Evolutionary conservation across 2,113 vertebrate genomes (phyloP).

Genomic region (Pseudorectes ferrugineus): DNA sequence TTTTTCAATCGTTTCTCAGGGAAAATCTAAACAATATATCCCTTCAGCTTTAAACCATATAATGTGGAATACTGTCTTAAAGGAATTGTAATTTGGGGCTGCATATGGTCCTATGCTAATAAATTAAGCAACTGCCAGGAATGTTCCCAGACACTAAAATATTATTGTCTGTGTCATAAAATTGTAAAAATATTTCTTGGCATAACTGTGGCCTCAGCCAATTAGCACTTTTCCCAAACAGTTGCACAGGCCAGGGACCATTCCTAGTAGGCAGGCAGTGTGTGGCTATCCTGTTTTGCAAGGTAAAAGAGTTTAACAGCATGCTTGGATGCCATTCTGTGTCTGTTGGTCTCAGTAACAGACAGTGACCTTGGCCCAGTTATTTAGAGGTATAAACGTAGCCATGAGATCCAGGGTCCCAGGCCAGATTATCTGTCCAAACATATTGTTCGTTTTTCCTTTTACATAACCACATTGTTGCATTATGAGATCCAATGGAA

Average conservation of each 20-base stretch:
- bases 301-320: not conserved
- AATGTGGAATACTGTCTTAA: not conserved
- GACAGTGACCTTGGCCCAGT: not conserved
- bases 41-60: not conserved
- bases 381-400: not conserved
- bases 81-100: not conserved
- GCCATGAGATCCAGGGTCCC: not conserved
- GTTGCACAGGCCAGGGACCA: not conserved
- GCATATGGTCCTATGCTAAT: not conserved
- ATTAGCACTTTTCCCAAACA: not conserved
- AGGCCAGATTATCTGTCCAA: not conserved
- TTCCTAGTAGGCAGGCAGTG: not conserved
- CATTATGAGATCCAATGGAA: not conserved
- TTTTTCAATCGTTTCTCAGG: conserved; percentile 26
- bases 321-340: not conserved
- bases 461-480: not conserved
- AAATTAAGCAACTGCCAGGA: not conserved
- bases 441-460: not conserved
- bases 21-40: conserved; percentile 3
- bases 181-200: not conserved
- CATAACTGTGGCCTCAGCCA: not conserved
- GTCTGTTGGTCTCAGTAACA: not conserved
- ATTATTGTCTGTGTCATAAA: not conserved
- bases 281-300: not conserved
- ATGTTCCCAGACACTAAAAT: not conserved